Percentiles rank a stretch among this genome's conserved stretches.
Conservation (phyloP, 2,888 invertebrate species). For the Catocala sponsa region DNA sequence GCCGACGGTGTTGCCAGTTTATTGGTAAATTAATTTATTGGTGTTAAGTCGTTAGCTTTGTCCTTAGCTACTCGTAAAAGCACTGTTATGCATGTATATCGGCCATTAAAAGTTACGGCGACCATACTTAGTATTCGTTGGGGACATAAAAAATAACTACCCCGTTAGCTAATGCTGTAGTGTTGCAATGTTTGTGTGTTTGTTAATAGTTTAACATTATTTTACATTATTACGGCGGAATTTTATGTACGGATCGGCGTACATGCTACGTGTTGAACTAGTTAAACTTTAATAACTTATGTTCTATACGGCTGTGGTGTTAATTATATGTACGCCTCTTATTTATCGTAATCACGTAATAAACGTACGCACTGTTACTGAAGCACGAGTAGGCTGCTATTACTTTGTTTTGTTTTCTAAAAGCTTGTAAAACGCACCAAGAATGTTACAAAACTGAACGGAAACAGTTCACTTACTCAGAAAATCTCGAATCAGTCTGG, state of each 20-base stretch:
- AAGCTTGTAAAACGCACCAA: background rate
- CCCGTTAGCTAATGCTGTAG: conserved; percentile 50
- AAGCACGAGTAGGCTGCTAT: background rate
- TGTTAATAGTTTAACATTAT: conserved; percentile 40
- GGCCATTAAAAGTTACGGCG: conserved; percentile 63
- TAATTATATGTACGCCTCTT: conserved; percentile 17
- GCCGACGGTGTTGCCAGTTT: conserved; percentile 47
- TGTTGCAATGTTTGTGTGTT: conserved; percentile 46
- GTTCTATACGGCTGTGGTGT: conserved; percentile 21
- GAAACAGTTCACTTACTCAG: conserved; percentile 8
- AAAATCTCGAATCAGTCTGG: conserved; percentile 5
- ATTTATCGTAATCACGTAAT: conserved; percentile 4
- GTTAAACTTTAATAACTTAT: conserved; percentile 25
- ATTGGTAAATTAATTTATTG: conserved; percentile 68
- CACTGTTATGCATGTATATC: conserved; percentile 59
- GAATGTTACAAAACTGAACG: background rate
- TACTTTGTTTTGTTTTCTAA: background rate
- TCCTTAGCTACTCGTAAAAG: conserved; percentile 57
- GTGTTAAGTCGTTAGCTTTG: conserved; percentile 63
- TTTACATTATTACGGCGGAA: conserved; percentile 24
- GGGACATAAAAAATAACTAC: conserved; percentile 64
- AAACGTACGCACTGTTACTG: background rate
- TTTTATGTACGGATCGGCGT: conserved; percentile 20
- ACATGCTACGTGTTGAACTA: conserved; percentile 20
- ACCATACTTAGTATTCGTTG: conserved; percentile 61